These are phyloP conservation scores for Tuberolachnus salignus DNA, from an alignment of 2,888 invertebrate genomes.

Conservation along the genomic window DNA sequence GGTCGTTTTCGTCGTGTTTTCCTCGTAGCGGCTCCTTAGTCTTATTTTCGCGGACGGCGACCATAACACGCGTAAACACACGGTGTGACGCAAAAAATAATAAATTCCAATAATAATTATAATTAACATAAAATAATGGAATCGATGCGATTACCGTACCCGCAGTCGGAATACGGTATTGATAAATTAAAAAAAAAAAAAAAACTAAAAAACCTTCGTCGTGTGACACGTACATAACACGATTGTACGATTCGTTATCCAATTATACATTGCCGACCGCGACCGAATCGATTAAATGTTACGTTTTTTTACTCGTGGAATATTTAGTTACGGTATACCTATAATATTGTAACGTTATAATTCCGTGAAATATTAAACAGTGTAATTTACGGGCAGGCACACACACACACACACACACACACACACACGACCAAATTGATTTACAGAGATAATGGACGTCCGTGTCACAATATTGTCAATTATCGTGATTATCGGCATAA, in stretches of 20 bases:
- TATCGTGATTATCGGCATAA: background rate
- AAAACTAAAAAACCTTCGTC: no score
- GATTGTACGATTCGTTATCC: background rate
- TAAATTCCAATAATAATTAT: no score
- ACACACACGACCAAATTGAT: slow-evolving; percentile 14
- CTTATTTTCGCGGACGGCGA: no score
- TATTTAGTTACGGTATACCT: background rate
- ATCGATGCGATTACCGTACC: no score
- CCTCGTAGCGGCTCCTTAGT: no score
- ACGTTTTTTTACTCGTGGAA: background rate
- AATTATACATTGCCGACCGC: background rate
- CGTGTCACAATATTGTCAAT: background rate
- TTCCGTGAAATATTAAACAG: slow-evolving; percentile 1
- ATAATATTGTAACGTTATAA: background rate
- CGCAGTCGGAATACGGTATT: background rate
- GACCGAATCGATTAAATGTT: slow-evolving; percentile 5
- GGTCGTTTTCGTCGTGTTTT: no score
- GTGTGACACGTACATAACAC: background rate
- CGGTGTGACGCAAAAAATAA: background rate
- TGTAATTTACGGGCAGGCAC: background rate
- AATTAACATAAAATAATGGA: no score
- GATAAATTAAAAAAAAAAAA: no score
- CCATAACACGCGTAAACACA: background rate
- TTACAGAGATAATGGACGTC: slow-evolving; percentile 1
- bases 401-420: no score